Percentiles rank a stretch among this genome's conserved stretches.
Conservation (phyloP, 2,797 vertebrate genomes). For the Ptychobarbus kaznakovi region DNA sequence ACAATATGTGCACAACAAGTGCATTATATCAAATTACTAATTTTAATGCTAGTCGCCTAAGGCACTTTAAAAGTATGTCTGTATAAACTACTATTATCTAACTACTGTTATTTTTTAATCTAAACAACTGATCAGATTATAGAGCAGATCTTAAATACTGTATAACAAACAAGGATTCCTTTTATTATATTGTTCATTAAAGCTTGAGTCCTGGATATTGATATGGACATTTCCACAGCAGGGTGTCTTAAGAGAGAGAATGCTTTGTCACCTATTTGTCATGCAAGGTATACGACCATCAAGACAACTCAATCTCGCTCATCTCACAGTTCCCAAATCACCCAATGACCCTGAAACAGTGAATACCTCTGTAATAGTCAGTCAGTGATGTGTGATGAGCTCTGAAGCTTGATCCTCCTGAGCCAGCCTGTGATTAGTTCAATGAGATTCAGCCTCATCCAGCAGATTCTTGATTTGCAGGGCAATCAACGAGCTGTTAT, state of each 20-base stretch:
- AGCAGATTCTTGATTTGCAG: slow-evolving; percentile 28
- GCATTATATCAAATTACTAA: background rate
- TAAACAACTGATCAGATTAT: background rate
- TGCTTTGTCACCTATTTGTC: slow-evolving; percentile 41
- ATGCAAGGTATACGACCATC: slow-evolving; percentile 33
- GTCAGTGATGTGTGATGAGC: slow-evolving; percentile 43
- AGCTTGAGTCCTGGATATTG: background rate
- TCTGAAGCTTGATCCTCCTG: slow-evolving; percentile 32
- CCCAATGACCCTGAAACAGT: slow-evolving; percentile 44
- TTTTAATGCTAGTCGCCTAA: background rate
- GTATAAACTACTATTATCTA: background rate
- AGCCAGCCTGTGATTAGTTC: slow-evolving; percentile 42
- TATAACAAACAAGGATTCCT: background rate
- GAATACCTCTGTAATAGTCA: slow-evolving; percentile 37
- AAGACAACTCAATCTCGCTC: slow-evolving; percentile 37
- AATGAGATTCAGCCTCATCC: slow-evolving; percentile 26
- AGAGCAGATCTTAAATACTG: background rate
- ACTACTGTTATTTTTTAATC: background rate
- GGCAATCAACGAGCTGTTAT: background rate
- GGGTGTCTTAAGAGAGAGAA: background rate
- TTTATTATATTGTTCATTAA: background rate
- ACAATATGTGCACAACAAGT: background rate
- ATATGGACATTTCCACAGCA: slow-evolving; percentile 27
- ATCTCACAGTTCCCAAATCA: slow-evolving; percentile 52
- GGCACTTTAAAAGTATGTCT: background rate